Conservation (phyloP, 2,113 vertebrate genomes). For the Cololabis saira region DNA sequence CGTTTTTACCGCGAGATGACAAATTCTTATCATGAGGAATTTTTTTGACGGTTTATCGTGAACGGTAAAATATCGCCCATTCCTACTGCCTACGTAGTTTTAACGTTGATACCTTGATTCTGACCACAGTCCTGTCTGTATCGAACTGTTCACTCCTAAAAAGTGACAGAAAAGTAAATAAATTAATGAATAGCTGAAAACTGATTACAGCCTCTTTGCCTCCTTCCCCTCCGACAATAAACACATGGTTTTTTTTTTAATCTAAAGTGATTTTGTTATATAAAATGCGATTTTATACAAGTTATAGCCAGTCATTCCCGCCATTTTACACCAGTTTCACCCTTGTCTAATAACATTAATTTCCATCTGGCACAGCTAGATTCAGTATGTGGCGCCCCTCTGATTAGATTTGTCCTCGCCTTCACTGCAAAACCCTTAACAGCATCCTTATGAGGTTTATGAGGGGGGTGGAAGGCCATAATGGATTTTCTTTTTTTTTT, state of each 20-base stretch:
- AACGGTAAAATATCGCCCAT: too few relatives aligned
- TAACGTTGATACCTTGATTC: too few relatives aligned
- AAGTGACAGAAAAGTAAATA: too few relatives aligned
- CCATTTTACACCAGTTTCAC: constrained; percentile 30
- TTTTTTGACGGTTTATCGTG: too few relatives aligned
- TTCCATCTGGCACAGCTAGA: constrained; percentile 28
- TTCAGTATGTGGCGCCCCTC: constrained; percentile 16
- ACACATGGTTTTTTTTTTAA: neutral
- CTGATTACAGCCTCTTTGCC: too few relatives aligned
- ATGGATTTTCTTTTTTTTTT: constrained; percentile 37
- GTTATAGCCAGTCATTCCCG: constrained; percentile 2
- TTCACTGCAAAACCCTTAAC: constrained; percentile 14
- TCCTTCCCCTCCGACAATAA: too few relatives aligned
- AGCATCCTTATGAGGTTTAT: constrained; percentile 40
- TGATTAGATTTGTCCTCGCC: constrained; percentile 46
- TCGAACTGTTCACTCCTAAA: too few relatives aligned
- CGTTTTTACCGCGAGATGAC: too few relatives aligned
- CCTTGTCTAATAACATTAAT: constrained; percentile 34
- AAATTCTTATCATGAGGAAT: too few relatives aligned
- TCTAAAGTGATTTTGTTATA: neutral
- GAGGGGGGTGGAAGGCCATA: constrained; percentile 20
- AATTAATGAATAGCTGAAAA: too few relatives aligned
- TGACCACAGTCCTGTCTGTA: too few relatives aligned
- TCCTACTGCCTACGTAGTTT: too few relatives aligned
- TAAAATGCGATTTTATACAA: constrained; percentile 22